Evolutionary conservation across 35 echinoderm and acorn worm species (phyloP), one percentile per base, ranked within the genome.

Genomic region (Diadema setosum): DNA sequence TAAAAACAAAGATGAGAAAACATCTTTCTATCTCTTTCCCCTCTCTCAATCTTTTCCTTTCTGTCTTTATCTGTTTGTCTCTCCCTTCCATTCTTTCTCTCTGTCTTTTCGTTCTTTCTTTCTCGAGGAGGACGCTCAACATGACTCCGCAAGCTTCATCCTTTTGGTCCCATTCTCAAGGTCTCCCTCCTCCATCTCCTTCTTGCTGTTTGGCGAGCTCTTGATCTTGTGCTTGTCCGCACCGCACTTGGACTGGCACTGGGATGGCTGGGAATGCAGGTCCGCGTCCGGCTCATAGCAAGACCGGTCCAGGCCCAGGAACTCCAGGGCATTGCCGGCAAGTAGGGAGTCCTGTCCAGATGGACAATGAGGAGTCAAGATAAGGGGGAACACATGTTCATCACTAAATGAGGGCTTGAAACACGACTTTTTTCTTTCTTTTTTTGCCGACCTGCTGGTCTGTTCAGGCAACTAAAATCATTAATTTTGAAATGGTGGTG

Each of bases 281-380:
- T 33, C 39, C 8, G 73, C 14, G 36, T 78, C 73, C 25, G 86
- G 82, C 23, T 97, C 90, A 82, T 86, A 97, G 50, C 87, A 55
- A 29, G 87, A 82, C 23, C 90, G 52, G 55, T 97, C 91, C 0
- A 97, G 78, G 31, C 91, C 91, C 15, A 97, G 91, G 80, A 97
- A 97, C 67, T 93, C 87, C 48, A 90, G 63, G 50, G 91, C 95
- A 46, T 97, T 97, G 18, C 87, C 87, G 18, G 91, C 83, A 14
- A 97, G 57, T 33, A 97, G 50, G 20, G 87, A 75, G 80, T 93
- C 84, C 95, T 97, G 60, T 2, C 37, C 84, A 75, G 44, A 55
- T 15, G 65, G 20, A 45, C 18, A 58, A 41, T 33, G 25, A 58
- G 69, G 33, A 82, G 26, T 52, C 46, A 83, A 25, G 17, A 83